Evolutionary conservation across 2,113 vertebrate species (phyloP).

Genomic region (Oxyruncus cristatus): DNA sequence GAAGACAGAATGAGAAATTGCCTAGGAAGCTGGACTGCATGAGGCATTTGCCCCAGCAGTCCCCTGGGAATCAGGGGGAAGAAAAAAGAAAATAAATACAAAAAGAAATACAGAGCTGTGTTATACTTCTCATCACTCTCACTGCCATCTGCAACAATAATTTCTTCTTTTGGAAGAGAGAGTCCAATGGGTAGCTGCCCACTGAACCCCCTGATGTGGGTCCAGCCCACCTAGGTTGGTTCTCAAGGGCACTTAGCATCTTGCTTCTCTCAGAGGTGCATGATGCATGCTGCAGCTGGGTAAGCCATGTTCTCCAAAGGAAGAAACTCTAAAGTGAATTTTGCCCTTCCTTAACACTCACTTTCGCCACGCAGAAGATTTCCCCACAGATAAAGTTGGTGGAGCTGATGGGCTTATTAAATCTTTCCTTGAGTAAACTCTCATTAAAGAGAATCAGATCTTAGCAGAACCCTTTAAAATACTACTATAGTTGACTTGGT

Average conservation of each 20-base stretch:
- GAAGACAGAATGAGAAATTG: background rate
- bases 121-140: background rate
- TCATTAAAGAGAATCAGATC: background rate
- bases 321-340: background rate
- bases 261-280: background rate
- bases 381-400: background rate
- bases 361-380: background rate
- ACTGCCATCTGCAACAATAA: background rate
- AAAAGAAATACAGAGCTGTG: background rate
- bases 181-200: background rate
- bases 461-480: background rate
- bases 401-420: background rate
- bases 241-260: background rate
- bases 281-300: fast-evolving
- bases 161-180: background rate
- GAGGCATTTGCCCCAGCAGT: background rate
- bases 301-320: background rate
- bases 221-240: background rate
- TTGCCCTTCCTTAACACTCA: background rate
- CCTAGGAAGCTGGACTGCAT: background rate
- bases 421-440: background rate
- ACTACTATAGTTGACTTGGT: background rate
- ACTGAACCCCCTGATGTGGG: fast-evolving
- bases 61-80: background rate
- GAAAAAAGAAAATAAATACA: no score